Evolutionary conservation across 2,797 vertebrate genomes (phyloP).

Genomic region (Sebastes hubbsi): DNA sequence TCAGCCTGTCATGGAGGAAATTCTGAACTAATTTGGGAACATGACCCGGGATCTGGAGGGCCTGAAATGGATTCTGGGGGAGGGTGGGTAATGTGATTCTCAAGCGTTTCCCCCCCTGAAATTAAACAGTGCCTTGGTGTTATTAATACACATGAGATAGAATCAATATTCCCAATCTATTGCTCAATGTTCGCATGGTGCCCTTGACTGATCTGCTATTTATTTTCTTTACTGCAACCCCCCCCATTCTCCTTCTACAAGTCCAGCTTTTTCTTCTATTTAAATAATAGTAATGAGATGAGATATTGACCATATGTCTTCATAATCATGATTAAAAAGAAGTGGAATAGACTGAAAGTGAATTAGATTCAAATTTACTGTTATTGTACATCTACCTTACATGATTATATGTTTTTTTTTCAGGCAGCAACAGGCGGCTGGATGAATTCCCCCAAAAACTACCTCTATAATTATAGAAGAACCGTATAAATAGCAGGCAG

Average conservation of each 20-base stretch:
- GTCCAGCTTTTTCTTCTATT: background rate
- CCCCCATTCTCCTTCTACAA: background rate
- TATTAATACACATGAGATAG: constrained; percentile 64
- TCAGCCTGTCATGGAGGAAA: constrained; percentile 45
- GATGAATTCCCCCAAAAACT: constrained; percentile 13
- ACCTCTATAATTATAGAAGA: constrained; percentile 37
- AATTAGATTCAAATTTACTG: background rate
- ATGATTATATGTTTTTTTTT: background rate
- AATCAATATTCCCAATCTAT: constrained; percentile 62
- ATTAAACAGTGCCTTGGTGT: constrained; percentile 58
- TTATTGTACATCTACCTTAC: background rate
- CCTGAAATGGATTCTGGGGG: constrained; percentile 69
- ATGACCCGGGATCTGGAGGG: constrained; percentile 60
- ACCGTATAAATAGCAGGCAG: constrained; percentile 8
- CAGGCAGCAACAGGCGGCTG: constrained; percentile 27
- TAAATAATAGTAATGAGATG: background rate
- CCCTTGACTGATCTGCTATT: constrained; percentile 17
- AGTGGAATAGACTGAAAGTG: background rate
- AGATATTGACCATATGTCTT: background rate
- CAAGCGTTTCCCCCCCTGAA: constrained; percentile 55
- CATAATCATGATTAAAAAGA: background rate
- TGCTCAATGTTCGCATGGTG: constrained; percentile 28
- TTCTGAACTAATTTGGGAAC: constrained; percentile 71
- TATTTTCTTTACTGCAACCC: background rate
- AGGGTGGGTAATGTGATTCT: constrained; percentile 62